These are phyloP conservation scores for Pterocles burchelli DNA, from an alignment of 2,113 vertebrate genomes.

Conservation along the genomic window DNA sequence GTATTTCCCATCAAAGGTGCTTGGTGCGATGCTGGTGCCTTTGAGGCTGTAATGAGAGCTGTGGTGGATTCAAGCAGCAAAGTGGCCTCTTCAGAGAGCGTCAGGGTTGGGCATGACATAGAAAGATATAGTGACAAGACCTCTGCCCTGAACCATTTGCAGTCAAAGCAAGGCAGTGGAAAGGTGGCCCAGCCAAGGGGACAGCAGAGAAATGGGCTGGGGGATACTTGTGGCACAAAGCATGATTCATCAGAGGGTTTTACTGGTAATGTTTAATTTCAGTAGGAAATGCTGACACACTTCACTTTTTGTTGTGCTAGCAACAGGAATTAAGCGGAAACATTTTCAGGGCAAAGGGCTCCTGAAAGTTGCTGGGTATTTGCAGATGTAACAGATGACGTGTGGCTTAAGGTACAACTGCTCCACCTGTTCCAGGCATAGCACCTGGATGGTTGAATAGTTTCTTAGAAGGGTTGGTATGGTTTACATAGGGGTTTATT, in stretches of 20 bases:
- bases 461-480: neutral
- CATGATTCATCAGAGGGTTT: neutral
- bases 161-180: neutral
- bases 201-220: neutral
- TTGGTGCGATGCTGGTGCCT: neutral
- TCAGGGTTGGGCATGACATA: neutral
- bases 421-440: neutral
- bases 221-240: neutral
- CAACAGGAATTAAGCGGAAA: neutral
- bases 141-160: neutral
- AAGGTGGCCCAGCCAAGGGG: neutral
- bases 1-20: slow-evolving; percentile 35
- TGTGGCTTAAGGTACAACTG: neutral
- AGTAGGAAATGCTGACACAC: neutral
- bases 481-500: slow-evolving; percentile 25
- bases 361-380: neutral
- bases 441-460: neutral
- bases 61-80: neutral
- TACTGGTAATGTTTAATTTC: neutral
- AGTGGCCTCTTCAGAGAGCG: neutral
- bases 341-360: neutral
- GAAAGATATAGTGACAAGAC: neutral
- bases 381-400: neutral
- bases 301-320: neutral
- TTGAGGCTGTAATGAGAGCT: neutral